Base-by-base conservation (phyloP, 92 coral and sea anemone genomes). In the Micromussa lordhowensis region DNA sequence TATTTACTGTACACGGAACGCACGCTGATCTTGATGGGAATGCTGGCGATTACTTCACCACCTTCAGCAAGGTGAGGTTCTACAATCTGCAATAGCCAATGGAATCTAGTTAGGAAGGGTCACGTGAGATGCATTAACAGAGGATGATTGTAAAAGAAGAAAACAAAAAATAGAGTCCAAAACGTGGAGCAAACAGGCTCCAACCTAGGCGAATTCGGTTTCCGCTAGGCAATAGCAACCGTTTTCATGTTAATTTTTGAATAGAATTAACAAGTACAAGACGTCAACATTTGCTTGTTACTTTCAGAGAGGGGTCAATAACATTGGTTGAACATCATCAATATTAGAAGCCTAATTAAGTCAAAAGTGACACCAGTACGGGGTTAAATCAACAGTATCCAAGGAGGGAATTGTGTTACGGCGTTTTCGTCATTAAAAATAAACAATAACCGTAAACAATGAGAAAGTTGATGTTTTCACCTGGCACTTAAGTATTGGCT, bases 31-130 rank as follows among this genome's bases (percentile, higher is more conserved):
- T 98, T 98, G 81, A 98, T 98, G 10, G 99, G 99, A 84, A 98
- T 98, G 82, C 99, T 98, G 75, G 99, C 99, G 64, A 98, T 98
- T 34, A 98, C 98, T 77, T 98, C 99, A 17, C 99, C 99, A 15
- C 80, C 85, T 15, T 93, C 98, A 53, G 94, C 96, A 31, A 98
- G 94, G 87, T 96, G 99, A 18, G 99, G 99, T 84, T 98, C 99
- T 26, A 98, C 83, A 58, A 98, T 98, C 99, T 98, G 82, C 22
- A 86, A 91, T 13, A 31, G 29, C 22, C 80, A 58, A 70, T 53
- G 18, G 19, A 59, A 10, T 57, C 11, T 28, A 38, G 35, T 74
- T 59, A 36, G 30, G 32, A 58, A 28, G 11, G n/a, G 22, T 17
- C 26, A 19, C 55, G 68, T 51, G 35, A 77, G 3, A 4, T 7